phyloP scores from a whole-genome alignment of 2,888 invertebrate genomes.

The Coenonympha arcania region DNA sequence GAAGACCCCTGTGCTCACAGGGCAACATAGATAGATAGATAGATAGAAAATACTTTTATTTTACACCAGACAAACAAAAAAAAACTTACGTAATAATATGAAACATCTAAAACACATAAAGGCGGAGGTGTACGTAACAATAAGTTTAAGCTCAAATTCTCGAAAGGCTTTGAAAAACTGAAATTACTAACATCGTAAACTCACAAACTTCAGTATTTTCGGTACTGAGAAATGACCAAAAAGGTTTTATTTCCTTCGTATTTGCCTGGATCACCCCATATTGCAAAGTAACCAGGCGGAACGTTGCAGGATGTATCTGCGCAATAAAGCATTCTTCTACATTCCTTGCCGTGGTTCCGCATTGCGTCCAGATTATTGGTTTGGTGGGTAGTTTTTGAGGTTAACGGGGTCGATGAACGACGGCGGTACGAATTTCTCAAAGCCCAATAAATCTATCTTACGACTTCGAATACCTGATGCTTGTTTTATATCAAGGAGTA shows the following conservation, averaged over 20 bases:
- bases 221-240: neutral
- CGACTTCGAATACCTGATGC: neutral
- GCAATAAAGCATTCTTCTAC: constrained; percentile 46
- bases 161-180: neutral
- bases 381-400: constrained; percentile 38
- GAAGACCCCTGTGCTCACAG: too few relatives aligned
- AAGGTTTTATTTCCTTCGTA: neutral
- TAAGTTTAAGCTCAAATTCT: neutral
- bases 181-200: neutral
- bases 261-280: constrained; percentile 3
- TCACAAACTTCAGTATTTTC: neutral
- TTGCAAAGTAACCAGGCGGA: constrained; percentile 31
- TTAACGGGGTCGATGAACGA: constrained; percentile 40
- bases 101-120: too few relatives aligned
- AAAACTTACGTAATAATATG: too few relatives aligned
- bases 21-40: too few relatives aligned
- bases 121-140: too few relatives aligned
- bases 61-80: too few relatives aligned
- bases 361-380: constrained; percentile 47
- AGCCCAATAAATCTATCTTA: constrained; percentile 3
- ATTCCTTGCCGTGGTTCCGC: constrained; percentile 48
- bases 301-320: constrained; percentile 29
- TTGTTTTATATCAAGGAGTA: neutral
- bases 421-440: constrained; percentile 31
- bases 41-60: too few relatives aligned